These are phyloP conservation scores for Drosophila melanica DNA, from an alignment of 1,140 invertebrate species.

Conservation along the genomic window DNA sequence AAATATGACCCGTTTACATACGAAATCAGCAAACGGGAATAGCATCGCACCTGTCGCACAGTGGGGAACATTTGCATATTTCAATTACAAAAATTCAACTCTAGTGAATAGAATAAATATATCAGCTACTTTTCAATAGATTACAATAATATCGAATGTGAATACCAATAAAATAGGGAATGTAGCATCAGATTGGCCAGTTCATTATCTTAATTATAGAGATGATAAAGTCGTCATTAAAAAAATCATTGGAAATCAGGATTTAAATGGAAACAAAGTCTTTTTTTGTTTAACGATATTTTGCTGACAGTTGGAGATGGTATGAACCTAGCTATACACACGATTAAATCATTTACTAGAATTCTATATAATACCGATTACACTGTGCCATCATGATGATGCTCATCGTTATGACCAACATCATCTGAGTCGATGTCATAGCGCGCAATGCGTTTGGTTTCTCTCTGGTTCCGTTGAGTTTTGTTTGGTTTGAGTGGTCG, in stretches of 20 bases:
- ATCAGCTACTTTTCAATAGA: no score
- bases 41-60: conserved; percentile 30
- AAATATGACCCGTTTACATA: conserved; percentile 73
- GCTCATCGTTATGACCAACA: neutral
- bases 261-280: no score
- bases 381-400: neutral
- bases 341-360: neutral
- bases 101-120: neutral
- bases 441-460: conserved; percentile 23
- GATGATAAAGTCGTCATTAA: no score
- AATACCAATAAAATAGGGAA: no score
- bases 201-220: no score
- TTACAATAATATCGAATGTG: no score
- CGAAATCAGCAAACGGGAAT: conserved; percentile 29
- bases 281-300: neutral
- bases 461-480: conserved; percentile 14
- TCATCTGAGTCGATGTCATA: conserved; percentile 24
- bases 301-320: no score
- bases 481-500: conserved; percentile 55
- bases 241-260: no score
- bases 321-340: no score
- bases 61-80: conserved; percentile 34
- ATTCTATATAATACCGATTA: neutral
- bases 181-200: no score
- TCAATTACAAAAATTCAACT: neutral